These are phyloP conservation scores for Sula dactylatra DNA, from an alignment of 2,113 vertebrate species.

Conservation along the genomic window DNA sequence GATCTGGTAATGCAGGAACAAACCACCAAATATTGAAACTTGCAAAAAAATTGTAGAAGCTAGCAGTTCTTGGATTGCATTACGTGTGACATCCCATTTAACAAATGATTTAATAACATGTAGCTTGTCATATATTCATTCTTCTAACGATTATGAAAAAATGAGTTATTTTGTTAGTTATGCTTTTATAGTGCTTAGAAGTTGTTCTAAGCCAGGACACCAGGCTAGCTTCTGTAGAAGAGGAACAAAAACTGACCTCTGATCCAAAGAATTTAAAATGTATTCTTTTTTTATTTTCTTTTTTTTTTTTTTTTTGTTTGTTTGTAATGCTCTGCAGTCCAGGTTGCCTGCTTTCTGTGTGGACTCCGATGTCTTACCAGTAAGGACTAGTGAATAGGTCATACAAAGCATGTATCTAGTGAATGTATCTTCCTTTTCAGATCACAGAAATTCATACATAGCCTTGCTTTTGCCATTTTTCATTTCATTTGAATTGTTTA, in stretches of 20 bases:
- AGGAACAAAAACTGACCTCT: background rate
- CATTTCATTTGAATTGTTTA: background rate
- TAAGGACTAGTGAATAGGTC: background rate
- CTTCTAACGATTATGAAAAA: background rate
- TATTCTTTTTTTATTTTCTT: background rate
- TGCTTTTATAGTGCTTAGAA: background rate
- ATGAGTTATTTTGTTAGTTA: background rate
- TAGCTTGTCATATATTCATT: background rate
- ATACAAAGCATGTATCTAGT: fast-evolving
- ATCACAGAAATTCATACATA: background rate
- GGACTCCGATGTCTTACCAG: background rate
- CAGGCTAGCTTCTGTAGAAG: background rate
- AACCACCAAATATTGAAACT: background rate
- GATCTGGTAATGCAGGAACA: background rate
- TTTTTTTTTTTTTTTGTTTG: background rate
- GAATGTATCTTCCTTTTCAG: background rate
- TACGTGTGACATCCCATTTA: background rate
- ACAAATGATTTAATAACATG: background rate
- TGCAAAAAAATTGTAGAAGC: background rate
- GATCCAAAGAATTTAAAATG: background rate
- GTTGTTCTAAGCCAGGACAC: background rate
- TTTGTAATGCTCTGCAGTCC: background rate
- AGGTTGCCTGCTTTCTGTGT: background rate
- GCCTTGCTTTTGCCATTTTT: background rate
- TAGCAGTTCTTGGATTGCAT: background rate